phyloP scores from a whole-genome alignment of 1,140 invertebrate genomes.

The Hycleus cichorii region DNA sequence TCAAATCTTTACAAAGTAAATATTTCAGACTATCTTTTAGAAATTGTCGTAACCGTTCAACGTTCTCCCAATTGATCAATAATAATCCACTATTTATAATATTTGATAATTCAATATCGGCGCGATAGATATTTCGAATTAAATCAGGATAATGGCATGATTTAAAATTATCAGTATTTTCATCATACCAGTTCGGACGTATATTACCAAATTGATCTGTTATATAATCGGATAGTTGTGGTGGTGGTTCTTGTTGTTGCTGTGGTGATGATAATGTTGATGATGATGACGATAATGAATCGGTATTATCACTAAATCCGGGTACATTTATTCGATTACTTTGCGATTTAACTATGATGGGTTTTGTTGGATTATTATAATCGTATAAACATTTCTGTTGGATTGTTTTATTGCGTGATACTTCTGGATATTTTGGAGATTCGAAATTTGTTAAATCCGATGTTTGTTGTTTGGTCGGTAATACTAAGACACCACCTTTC shows the following conservation, averaged over 20 bases:
- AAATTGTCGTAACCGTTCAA: constrained; percentile 45
- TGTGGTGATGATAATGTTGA: not conserved
- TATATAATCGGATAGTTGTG: constrained; percentile 31
- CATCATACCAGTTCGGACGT: constrained; percentile 49
- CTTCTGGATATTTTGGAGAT: constrained; percentile 18
- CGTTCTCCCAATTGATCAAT: constrained; percentile 45
- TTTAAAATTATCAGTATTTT: constrained; percentile 47
- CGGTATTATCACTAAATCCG: constrained; percentile 31
- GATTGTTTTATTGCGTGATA: not conserved
- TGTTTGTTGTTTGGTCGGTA: constrained; percentile 19
- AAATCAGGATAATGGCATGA: constrained; percentile 45
- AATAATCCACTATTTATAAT: constrained; percentile 45
- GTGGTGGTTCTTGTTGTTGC: constrained; percentile 8
- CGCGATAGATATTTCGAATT: constrained; percentile 48
- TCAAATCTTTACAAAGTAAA: constrained; percentile 72
- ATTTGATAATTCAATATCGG: constrained; percentile 50
- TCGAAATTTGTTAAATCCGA: constrained; percentile 11
- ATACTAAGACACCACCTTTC: constrained; percentile 31
- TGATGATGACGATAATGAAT: not conserved
- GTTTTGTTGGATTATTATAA: constrained; percentile 62
- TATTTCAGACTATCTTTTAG: constrained; percentile 67
- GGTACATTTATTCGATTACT: constrained; percentile 39
- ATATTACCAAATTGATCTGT: constrained; percentile 46
- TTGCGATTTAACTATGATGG: constrained; percentile 53
- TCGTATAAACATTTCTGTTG: constrained; percentile 54